Conservation (phyloP, 2,113 vertebrate genomes). For the Pagrus major region DNA sequence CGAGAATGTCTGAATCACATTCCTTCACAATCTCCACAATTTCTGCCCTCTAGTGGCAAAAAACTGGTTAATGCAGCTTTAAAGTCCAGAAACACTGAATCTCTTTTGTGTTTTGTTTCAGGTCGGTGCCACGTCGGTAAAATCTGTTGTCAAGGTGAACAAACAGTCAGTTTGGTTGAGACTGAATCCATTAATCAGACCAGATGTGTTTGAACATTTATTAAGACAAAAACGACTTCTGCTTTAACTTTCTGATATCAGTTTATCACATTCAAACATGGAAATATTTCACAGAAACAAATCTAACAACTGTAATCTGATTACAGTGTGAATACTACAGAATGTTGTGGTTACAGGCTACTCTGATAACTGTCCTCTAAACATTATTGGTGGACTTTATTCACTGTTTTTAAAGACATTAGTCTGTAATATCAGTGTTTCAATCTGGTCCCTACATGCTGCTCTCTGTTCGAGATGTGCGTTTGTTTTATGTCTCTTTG, state of each 20-base stretch:
- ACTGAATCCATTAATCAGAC: background rate
- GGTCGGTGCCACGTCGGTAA: background rate
- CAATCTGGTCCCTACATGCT: rapidly evolving
- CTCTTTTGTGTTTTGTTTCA: background rate
- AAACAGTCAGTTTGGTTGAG: too few relatives aligned
- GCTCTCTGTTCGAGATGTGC: background rate
- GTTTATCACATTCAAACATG: background rate
- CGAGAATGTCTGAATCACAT: too few relatives aligned
- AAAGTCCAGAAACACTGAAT: background rate
- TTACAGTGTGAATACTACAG: background rate
- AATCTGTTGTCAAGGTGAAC: too few relatives aligned
- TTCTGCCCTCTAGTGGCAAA: background rate
- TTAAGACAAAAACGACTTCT: constrained; percentile 1
- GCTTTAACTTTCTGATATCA: background rate
- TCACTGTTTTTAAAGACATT: background rate
- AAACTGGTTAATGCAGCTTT: background rate
- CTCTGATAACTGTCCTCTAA: background rate
- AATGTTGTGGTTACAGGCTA: too few relatives aligned
- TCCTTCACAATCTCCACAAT: too few relatives aligned
- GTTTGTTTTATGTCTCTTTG: constrained; percentile 38
- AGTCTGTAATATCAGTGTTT: background rate
- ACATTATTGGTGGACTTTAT: background rate
- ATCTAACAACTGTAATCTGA: background rate
- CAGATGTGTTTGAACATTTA: background rate
- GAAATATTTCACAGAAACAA: constrained; percentile 1